Conservation (phyloP, 2,113 vertebrate species). For the Oriolus oriolus region DNA sequence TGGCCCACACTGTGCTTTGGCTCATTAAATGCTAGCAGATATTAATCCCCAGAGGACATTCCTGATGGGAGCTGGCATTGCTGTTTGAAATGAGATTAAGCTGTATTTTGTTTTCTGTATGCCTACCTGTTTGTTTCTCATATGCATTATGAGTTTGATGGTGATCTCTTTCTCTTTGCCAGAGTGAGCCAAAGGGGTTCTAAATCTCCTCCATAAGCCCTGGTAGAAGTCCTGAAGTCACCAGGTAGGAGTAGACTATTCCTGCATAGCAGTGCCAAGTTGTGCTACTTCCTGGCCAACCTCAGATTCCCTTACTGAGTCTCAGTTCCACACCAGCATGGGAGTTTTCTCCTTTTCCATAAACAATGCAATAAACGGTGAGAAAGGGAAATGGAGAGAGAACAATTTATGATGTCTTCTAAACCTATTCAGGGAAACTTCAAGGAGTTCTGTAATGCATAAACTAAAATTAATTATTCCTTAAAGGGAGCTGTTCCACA, state of each 20-base stretch:
- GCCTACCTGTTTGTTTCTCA: background rate
- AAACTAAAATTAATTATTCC: background rate
- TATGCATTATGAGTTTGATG: background rate
- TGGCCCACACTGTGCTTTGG: background rate
- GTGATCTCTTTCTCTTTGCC: background rate
- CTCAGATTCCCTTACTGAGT: background rate
- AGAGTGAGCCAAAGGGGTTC: background rate
- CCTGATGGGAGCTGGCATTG: background rate
- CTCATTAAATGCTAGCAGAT: slow-evolving; percentile 43
- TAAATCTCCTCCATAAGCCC: background rate
- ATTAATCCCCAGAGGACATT: slow-evolving; percentile 30
- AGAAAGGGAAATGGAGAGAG: background rate
- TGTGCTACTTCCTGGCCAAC: background rate
- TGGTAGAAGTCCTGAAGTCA: background rate
- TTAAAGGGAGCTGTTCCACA: background rate
- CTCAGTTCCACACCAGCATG: background rate
- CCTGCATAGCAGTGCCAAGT: background rate
- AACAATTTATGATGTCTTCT: background rate
- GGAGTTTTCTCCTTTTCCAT: background rate
- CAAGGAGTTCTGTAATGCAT: background rate
- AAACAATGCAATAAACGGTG: background rate
- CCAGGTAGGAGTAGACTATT: background rate
- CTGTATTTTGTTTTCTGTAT: background rate
- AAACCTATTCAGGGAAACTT: background rate
- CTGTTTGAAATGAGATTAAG: background rate